Base-by-base conservation (phyloP, 2,888 invertebrate genomes). In the Calameuta idolon region DNA sequence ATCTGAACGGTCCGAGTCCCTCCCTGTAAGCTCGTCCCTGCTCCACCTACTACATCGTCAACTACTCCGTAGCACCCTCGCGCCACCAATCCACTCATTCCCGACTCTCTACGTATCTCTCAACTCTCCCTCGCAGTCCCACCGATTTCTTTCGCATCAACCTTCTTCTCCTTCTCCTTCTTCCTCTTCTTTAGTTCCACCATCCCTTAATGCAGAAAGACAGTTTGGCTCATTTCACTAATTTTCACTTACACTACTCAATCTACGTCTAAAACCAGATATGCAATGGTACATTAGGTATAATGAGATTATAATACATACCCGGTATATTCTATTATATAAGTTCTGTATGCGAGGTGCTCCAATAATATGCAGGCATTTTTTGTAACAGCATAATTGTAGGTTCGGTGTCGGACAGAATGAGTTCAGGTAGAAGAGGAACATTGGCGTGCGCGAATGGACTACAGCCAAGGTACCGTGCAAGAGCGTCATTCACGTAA, bases 1-100 rank as follows among this genome's bases (percentile, higher is more conserved):
- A 82, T 86, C 87, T 87, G 85, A 87, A 79, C 80, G 81, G 79
- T 81, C 83, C 81, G 81, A 80, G 75, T 78, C 78, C 77, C 80
- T 81, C 77, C 82, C 79, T 71, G 79, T 78, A 77, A 74, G 77
- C 74, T 68, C 79, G 69, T 77, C 76, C 73, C 78, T 75, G 78
- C 78, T 78, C 78, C 77, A 71, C 85, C 86, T 85, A 83, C 83
- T 85, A 81, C 83, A 55, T 55, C 55, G 55, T 55, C 55, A 55
- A 55, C 55, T 55, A 9, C 55, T 55, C 55, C 55, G 55, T 55
- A 55, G 55, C 55, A 55, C 55, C 55, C 55, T 55, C 74, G 33
- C 74, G 33, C 74, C 74, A 34, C 34, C 37, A 34, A 74, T 34
- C 35, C 31, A 35, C 74, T 71, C 77, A 79, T 79, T 81, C 80